Conservation (phyloP, 2,888 invertebrate genomes). For the Muschampia staudingeri region DNA sequence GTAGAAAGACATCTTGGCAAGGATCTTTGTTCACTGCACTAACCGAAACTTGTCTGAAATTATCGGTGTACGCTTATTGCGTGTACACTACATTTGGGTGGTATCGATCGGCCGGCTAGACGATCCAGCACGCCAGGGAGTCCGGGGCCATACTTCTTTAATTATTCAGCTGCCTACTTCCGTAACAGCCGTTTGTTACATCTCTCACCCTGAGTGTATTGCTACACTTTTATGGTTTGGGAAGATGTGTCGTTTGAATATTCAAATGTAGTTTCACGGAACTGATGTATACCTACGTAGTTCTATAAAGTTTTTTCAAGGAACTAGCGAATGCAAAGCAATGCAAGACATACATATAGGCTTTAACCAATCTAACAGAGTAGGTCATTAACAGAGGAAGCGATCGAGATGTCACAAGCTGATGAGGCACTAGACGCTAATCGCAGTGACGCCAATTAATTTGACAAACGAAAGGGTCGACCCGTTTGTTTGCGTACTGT, state of each 20-base stretch:
- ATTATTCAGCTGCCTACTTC: conserved; percentile 82
- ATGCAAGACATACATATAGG: neutral
- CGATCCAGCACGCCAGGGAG: conserved; percentile 76
- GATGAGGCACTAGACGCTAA: conserved; percentile 45
- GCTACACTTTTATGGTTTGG: conserved; percentile 70
- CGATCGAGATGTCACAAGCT: conserved; percentile 34
- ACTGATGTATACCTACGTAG: neutral
- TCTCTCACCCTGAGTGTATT: conserved; percentile 74
- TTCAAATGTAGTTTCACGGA: neutral
- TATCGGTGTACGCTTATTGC: neutral
- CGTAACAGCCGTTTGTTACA: conserved; percentile 69
- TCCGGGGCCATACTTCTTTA: conserved; percentile 80
- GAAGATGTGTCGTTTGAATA: conserved; percentile 1
- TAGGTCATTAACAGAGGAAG: conserved; percentile 23
- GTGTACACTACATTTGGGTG: conserved; percentile 52
- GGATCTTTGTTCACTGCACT: too few relatives aligned
- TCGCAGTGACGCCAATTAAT: conserved; percentile 39
- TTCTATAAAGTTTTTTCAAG: too few relatives aligned
- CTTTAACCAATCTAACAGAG: conserved; percentile 13
- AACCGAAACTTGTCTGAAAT: neutral
- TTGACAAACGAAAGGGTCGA: conserved; percentile 30
- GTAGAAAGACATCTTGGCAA: too few relatives aligned
- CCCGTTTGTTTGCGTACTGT: neutral
- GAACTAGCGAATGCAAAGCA: too few relatives aligned
- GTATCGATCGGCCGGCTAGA: conserved; percentile 81